Conservation (phyloP, 2,888 invertebrate species). For the Mythimna pallens region DNA sequence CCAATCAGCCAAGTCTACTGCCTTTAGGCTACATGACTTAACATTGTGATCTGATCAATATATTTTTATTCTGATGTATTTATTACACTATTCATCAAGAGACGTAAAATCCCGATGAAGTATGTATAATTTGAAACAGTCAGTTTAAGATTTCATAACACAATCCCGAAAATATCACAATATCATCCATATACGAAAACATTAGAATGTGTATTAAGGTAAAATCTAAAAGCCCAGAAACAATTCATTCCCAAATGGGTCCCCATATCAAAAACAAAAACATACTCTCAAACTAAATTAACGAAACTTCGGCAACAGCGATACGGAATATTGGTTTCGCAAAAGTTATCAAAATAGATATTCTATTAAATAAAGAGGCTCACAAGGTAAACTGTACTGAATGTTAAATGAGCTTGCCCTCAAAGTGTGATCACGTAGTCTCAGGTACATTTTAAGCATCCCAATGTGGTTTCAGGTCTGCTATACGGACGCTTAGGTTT, state of each 20-base stretch:
- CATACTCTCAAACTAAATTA: slow-evolving; percentile 28
- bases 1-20: background rate
- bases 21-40: rapidly evolving
- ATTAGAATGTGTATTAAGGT: background rate
- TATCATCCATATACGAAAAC: background rate
- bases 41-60: background rate
- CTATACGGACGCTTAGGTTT: slow-evolving; percentile 3
- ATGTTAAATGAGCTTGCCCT: slow-evolving; percentile 40
- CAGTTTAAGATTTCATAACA: background rate
- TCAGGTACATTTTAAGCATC: slow-evolving; percentile 56
- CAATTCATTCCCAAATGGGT: slow-evolving; percentile 6
- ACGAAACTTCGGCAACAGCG: slow-evolving; percentile 24
- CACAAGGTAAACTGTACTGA: slow-evolving; percentile 38
- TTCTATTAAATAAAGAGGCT: slow-evolving; percentile 52
- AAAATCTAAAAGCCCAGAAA: slow-evolving; percentile 12
- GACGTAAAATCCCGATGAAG: background rate
- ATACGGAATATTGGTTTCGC: slow-evolving; percentile 13
- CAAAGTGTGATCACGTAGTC: slow-evolving; percentile 55
- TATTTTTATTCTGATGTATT: no score
- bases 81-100: background rate
- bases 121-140: no score
- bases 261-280: slow-evolving; percentile 21
- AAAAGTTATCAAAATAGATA: slow-evolving; percentile 56
- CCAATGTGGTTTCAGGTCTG: slow-evolving; percentile 35
- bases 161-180: background rate